Conservation (phyloP, 2,113 vertebrate genomes). For the Crotalus viridis region DNA sequence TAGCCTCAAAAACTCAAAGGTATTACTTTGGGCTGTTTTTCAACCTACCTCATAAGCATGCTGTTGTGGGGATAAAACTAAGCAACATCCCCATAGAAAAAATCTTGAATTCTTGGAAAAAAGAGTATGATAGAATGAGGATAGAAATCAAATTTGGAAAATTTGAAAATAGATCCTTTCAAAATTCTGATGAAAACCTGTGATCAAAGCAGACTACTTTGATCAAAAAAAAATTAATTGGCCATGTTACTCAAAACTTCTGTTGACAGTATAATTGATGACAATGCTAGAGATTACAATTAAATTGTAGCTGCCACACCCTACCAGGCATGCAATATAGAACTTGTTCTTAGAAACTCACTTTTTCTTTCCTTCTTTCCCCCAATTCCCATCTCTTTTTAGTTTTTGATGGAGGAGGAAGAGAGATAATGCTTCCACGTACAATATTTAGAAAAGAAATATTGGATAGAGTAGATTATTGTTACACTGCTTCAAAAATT, state of each 20-base stretch:
- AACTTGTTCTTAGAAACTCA: not conserved
- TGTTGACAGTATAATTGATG: not conserved
- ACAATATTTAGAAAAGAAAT: not conserved
- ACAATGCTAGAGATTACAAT: not conserved
- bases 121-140: not conserved
- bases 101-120: not conserved
- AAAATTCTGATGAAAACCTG: not conserved
- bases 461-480: not conserved
- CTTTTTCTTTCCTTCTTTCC: not conserved
- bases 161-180: conserved; percentile 12
- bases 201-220: not conserved
- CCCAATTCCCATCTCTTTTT: not conserved
- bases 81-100: not conserved
- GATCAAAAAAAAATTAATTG: not conserved
- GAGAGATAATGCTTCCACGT: not conserved
- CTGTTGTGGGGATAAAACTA: not conserved
- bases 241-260: not conserved
- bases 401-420: not conserved
- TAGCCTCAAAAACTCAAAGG: not conserved
- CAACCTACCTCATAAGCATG: not conserved
- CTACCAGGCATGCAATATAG: not conserved
- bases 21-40: not conserved
- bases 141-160: not conserved
- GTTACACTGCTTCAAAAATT: not conserved
- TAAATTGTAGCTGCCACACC: not conserved